phyloP scores from a whole-genome alignment of 2,888 invertebrate species.

The Creontiades dilutus region DNA sequence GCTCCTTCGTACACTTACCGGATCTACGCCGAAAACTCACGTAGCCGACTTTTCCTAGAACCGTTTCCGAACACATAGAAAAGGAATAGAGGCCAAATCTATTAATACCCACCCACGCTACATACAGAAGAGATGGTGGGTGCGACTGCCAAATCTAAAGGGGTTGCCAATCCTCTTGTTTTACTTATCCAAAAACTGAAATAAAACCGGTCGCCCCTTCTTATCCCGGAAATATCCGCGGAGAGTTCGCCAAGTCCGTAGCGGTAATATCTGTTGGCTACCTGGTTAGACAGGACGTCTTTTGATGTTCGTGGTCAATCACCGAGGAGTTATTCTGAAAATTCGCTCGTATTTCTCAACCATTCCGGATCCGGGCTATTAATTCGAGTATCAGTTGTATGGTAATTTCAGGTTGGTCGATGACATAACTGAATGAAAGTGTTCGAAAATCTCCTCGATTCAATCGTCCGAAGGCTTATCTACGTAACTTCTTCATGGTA shows the following conservation, averaged over 20 bases:
- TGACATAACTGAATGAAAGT: too few relatives aligned
- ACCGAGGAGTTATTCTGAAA: not conserved
- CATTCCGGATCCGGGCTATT: not conserved
- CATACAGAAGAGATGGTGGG: conserved; percentile 9
- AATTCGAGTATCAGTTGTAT: not conserved
- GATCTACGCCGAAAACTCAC: not conserved
- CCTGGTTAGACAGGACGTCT: conserved; percentile 24
- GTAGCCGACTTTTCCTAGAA: not conserved
- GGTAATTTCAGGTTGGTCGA: too few relatives aligned
- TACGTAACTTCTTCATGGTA: too few relatives aligned
- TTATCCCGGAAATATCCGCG: conserved; percentile 1
- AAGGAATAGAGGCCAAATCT: conserved; percentile 34
- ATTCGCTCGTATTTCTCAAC: not conserved
- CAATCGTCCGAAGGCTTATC: too few relatives aligned
- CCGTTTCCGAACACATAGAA: conserved; percentile 39
- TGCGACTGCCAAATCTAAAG: not conserved
- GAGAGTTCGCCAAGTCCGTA: conserved; percentile 10
- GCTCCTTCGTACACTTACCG: not conserved
- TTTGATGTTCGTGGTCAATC: not conserved
- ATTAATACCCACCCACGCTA: conserved; percentile 27
- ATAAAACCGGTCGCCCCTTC: not conserved
- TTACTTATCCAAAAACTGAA: not conserved
- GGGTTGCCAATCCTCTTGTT: conserved; percentile 34
- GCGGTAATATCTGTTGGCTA: not conserved
- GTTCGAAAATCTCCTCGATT: too few relatives aligned